Conservation (phyloP, 2,113 vertebrate species). For the Trinectes maculatus region DNA sequence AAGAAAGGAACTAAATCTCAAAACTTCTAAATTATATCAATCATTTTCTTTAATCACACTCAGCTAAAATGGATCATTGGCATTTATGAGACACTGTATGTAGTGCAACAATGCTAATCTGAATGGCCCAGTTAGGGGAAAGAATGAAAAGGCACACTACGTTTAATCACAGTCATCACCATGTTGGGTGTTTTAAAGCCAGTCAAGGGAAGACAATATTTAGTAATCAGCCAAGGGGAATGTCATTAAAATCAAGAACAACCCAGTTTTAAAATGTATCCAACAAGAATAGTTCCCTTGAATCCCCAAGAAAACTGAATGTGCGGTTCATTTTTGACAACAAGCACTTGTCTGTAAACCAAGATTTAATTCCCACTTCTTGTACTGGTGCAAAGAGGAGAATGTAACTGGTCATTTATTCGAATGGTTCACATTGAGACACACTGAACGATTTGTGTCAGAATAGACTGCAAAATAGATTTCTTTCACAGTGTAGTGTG, state of each 20-base stretch:
- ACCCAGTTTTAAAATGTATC: not conserved
- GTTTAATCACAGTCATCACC: conserved; percentile 28
- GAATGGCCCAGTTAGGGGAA: conserved; percentile 1
- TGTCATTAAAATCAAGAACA: conserved; percentile 31
- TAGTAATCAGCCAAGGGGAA: conserved; percentile 37
- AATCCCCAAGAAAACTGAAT: not conserved
- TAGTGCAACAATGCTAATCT: conserved; percentile 12
- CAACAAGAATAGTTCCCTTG: not conserved
- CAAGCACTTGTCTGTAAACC: not conserved
- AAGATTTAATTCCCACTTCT: not conserved
- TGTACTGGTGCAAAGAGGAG: no score
- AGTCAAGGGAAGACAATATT: conserved; percentile 45
- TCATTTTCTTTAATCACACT: conserved; percentile 33
- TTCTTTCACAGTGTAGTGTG: not conserved
- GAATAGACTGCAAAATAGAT: no score
- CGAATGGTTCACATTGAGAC: no score
- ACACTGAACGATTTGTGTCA: no score
- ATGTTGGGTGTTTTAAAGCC: conserved; percentile 28
- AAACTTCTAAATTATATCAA: conserved; percentile 29
- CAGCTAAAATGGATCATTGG: conserved; percentile 32
- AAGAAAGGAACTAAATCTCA: not conserved
- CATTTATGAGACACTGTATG: conserved; percentile 30
- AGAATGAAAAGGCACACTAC: conserved; percentile 8
- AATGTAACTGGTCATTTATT: no score
- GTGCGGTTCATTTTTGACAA: not conserved